A percentile compares a stretch with the other conserved stretches of the same genome.
Evolutionary conservation across 2,888 invertebrate genomes (phyloP).

Genomic region (Caenorhabditis panamensis): DNA sequence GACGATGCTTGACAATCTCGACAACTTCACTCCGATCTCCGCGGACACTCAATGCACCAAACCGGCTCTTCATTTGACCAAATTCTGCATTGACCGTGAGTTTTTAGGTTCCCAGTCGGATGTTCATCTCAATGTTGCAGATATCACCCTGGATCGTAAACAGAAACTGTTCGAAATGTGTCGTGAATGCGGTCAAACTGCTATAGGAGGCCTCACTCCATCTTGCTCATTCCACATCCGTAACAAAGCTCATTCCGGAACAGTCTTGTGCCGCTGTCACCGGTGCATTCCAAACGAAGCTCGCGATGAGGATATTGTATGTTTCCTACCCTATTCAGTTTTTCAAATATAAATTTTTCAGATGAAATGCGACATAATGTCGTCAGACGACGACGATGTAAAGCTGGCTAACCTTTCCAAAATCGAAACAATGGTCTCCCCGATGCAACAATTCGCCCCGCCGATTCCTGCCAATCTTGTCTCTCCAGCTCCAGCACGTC

Average conservation of each 20-base stretch:
- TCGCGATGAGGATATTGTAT: background rate
- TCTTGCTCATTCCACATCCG: slow-evolving; percentile 43
- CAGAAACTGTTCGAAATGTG: slow-evolving; percentile 43
- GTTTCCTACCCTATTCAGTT: background rate
- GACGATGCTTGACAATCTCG: slow-evolving; percentile 17
- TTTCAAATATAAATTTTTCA: background rate
- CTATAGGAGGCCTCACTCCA: slow-evolving; percentile 21
- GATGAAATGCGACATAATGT: background rate
- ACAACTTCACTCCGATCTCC: slow-evolving; percentile 3
- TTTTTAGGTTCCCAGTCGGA: background rate
- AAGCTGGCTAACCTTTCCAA: slow-evolving; percentile 24
- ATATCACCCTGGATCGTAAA: slow-evolving; percentile 28
- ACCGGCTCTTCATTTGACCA: slow-evolving; percentile 9
- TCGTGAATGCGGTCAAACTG: slow-evolving; percentile 17
- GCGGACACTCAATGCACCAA: slow-evolving; percentile 24
- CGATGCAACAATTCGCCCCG: slow-evolving; percentile 23
- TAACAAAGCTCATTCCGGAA: background rate
- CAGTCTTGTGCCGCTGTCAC: background rate
- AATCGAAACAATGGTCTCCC: slow-evolving; percentile 46
- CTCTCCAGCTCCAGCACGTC: background rate
- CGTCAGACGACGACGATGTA: slow-evolving; percentile 12
- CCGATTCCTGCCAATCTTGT: background rate
- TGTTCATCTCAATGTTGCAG: slow-evolving; percentile 18
- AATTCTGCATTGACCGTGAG: slow-evolving; percentile 52
- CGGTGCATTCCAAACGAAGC: background rate